Base-by-base conservation (phyloP, 2,797 vertebrate species). In the Aulostomus chinensis region DNA sequence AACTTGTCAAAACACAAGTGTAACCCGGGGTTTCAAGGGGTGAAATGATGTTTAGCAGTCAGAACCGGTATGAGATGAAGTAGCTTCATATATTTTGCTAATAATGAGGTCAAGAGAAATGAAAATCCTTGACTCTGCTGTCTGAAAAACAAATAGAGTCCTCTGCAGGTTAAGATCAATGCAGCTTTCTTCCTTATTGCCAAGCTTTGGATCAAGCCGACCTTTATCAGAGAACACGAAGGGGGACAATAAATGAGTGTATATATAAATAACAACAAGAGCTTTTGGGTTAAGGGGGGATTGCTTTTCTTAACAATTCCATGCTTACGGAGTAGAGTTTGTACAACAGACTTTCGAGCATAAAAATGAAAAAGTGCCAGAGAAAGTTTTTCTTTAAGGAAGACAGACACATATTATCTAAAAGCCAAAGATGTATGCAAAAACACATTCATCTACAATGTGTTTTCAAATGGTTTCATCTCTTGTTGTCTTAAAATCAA, bases 211-310 rank as follows among this genome's bases (percentile, higher is more conserved):
- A 66, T 64, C 34, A 28, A 26, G 43, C 32, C 32, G 69, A 45
- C 76, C 71, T 68, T 73, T 64, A 76, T 79, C 53, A 77, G 49
- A 65, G 34, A 59, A 62, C 33, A 69, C 55, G n/a, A 70, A 65
- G 60, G 58, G 63, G 35, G 40, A 39, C 17, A 7, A 73, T 68
- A 39, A 78, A 58, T 45, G 55, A 36, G 41, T 46, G 45, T 49
- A 38, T 60, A 47, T 51, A 66, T 26, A 77, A 42, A 59, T 39
- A 83, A 76, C 59, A 78, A 62, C 40, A 60, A 21, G n/a, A n/a
- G n/a, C n/a, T n/a, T n/a, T n/a, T n/a, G n/a, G n/a, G n/a, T n/a
- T n/a, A n/a, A n/a, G n/a, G n/a, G n/a, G n/a, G n/a, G n/a, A n/a
- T n/a, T n/a, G n/a, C n/a, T n/a, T n/a, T n/a, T n/a, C n/a, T n/a